Evolutionary conservation across 2,888 invertebrate genomes (phyloP).

Genomic region (Acanthosepion lycidas): DNA sequence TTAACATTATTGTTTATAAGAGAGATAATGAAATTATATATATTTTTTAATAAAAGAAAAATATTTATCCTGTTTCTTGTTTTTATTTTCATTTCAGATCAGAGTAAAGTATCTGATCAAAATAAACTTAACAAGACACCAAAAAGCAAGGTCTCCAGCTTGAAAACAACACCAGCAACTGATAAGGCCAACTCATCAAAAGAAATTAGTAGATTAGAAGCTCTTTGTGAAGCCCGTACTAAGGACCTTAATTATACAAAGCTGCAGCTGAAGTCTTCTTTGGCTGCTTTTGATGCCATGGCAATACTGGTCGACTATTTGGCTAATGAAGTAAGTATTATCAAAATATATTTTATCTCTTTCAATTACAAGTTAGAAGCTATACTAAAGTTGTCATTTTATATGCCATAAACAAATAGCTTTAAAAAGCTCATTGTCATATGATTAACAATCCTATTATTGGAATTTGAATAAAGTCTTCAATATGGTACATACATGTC

Average conservation of each 20-base stretch:
- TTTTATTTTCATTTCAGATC: not conserved
- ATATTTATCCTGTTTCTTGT: not conserved
- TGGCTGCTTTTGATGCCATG: conserved; percentile 86
- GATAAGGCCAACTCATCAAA: conserved; percentile 52
- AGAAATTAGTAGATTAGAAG: conserved; percentile 73
- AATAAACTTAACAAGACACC: conserved; percentile 55
- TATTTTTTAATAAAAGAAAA: not conserved
- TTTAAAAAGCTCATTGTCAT: too few relatives aligned
- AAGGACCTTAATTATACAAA: conserved; percentile 73
- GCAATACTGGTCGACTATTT: conserved; percentile 89
- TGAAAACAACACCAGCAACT: conserved; percentile 24
- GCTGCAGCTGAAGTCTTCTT: conserved; percentile 76
- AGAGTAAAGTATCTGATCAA: conserved; percentile 57
- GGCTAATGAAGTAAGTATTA: conserved; percentile 78
- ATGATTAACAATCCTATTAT: not conserved
- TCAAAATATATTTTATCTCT: too few relatives aligned
- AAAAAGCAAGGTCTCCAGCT: conserved; percentile 53
- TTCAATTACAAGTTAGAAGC: too few relatives aligned
- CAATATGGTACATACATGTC: not conserved
- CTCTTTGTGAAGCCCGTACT: conserved; percentile 74
- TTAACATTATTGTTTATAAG: too few relatives aligned
- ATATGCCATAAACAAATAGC: too few relatives aligned
- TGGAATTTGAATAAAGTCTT: not conserved
- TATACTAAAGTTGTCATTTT: too few relatives aligned
- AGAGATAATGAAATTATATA: too few relatives aligned